Conservation (phyloP, 2,888 invertebrate species). For the Agrochola circellaris region DNA sequence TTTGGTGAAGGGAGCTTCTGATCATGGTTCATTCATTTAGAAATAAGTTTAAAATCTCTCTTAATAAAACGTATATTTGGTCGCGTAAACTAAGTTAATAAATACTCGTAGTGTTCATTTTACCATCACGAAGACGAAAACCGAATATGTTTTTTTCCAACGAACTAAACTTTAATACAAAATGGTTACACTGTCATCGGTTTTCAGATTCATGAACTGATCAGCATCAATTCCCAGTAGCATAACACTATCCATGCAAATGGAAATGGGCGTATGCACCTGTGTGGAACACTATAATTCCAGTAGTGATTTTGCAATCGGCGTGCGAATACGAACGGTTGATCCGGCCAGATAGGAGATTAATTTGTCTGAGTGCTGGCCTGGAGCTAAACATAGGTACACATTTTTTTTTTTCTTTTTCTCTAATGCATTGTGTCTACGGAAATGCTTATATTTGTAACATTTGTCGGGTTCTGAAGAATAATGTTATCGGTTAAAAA, state of each 20-base stretch:
- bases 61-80: too few species aligned
- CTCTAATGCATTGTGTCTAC: slow-evolving; percentile 38
- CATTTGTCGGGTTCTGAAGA: background rate
- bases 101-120: background rate
- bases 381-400: slow-evolving; percentile 61
- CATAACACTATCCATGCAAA: slow-evolving; percentile 77
- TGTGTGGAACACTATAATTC: slow-evolving; percentile 69
- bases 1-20: background rate
- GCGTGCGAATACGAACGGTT: slow-evolving; percentile 72
- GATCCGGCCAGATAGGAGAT: slow-evolving; percentile 77
- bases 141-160: background rate
- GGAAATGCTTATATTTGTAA: slow-evolving; percentile 21
- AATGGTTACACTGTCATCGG: slow-evolving; percentile 68
- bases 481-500: background rate
- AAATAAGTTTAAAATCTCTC: background rate
- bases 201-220: slow-evolving; percentile 77
- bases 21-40: background rate
- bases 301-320: slow-evolving; percentile 74
- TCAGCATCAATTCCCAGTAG: slow-evolving; percentile 73
- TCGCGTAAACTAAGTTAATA: background rate
- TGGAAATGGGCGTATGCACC: slow-evolving; percentile 74
- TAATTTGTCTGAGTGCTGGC: slow-evolving; percentile 80
- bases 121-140: background rate
- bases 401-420: slow-evolving; percentile 32
- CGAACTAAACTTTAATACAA: slow-evolving; percentile 48